phyloP scores from a whole-genome alignment of 2,888 invertebrate genomes.

The Galeruca laticollis region DNA sequence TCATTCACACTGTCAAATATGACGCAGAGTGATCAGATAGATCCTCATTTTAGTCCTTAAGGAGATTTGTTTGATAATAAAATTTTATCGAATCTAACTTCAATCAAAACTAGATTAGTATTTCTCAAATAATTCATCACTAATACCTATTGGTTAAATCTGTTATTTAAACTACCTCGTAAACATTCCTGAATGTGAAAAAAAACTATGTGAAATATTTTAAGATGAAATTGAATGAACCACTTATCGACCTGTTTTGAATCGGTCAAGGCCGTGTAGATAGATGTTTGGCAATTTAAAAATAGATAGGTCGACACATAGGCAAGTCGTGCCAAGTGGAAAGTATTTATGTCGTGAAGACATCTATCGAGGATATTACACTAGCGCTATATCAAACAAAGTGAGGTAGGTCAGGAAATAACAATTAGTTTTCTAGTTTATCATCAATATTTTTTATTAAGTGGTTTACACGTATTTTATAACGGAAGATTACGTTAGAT shows the following conservation, averaged over 20 bases:
- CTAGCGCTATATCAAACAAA: slow-evolving; percentile 9
- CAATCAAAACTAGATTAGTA: no score
- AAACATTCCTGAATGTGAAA: not conserved
- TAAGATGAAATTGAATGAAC: slow-evolving; percentile 5
- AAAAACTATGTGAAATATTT: not conserved
- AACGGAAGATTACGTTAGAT: no score
- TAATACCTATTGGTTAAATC: no score
- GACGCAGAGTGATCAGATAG: no score
- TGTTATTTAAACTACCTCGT: no score
- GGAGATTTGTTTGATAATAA: no score
- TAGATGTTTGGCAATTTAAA: slow-evolving; percentile 47
- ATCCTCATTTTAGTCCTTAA: no score
- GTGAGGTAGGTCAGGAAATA: slow-evolving; percentile 29
- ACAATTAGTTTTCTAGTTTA: slow-evolving; percentile 21
- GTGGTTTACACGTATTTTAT: not conserved
- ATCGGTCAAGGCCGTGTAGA: slow-evolving; percentile 37
- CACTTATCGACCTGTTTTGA: slow-evolving; percentile 23
- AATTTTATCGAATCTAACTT: no score
- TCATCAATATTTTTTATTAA: slow-evolving; percentile 1
- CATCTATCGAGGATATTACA: slow-evolving; percentile 24
- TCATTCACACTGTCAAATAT: no score
- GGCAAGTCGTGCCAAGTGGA: slow-evolving; percentile 45
- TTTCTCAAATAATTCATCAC: no score
- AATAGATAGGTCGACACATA: slow-evolving; percentile 46
- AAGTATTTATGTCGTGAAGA: slow-evolving; percentile 42